These are phyloP conservation scores for Pandemis cinnamomeana DNA, from an alignment of 2,888 invertebrate species.

Conservation along the genomic window DNA sequence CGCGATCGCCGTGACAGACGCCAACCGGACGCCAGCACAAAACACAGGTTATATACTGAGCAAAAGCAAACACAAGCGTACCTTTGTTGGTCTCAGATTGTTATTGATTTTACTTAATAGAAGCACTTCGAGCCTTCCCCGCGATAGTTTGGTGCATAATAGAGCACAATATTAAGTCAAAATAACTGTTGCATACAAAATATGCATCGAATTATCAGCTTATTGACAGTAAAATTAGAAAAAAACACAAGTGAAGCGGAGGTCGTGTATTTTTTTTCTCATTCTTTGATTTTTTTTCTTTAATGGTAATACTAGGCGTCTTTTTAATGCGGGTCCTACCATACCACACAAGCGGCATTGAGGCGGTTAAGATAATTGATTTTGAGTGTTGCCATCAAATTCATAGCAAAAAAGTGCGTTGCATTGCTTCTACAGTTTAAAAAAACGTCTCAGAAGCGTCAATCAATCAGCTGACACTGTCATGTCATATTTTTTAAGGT, in stretches of 20 bases:
- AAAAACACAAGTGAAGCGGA: slow-evolving; percentile 84
- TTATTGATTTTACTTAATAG: slow-evolving; percentile 84
- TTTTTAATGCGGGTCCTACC: slow-evolving; percentile 36
- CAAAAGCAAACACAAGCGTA: slow-evolving; percentile 84
- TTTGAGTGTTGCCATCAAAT: slow-evolving; percentile 28
- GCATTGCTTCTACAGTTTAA: not conserved
- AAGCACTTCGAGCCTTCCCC: slow-evolving; percentile 76
- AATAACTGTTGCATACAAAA: slow-evolving; percentile 82
- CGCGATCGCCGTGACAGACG: slow-evolving; percentile 79
- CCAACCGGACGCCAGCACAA: slow-evolving; percentile 84
- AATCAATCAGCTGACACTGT: slow-evolving; percentile 31
- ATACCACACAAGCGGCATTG: slow-evolving; percentile 23
- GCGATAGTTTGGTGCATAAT: slow-evolving; percentile 79
- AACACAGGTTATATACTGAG: slow-evolving; percentile 82
- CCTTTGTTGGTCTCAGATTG: slow-evolving; percentile 84
- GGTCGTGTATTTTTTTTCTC: slow-evolving; percentile 77
- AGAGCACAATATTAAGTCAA: slow-evolving; percentile 74
- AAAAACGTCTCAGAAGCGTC: slow-evolving; percentile 28
- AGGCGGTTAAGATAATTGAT: slow-evolving; percentile 31
- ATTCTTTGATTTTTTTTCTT: slow-evolving; percentile 60
- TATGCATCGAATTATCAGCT: slow-evolving; percentile 81
- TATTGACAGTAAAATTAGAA: slow-evolving; percentile 84
- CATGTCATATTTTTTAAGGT: slow-evolving; percentile 25
- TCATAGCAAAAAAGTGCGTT: not conserved
- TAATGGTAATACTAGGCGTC: slow-evolving; percentile 42